Evolutionary conservation across 2,888 invertebrate species (phyloP).

Genomic region (Eulithis testata): DNA sequence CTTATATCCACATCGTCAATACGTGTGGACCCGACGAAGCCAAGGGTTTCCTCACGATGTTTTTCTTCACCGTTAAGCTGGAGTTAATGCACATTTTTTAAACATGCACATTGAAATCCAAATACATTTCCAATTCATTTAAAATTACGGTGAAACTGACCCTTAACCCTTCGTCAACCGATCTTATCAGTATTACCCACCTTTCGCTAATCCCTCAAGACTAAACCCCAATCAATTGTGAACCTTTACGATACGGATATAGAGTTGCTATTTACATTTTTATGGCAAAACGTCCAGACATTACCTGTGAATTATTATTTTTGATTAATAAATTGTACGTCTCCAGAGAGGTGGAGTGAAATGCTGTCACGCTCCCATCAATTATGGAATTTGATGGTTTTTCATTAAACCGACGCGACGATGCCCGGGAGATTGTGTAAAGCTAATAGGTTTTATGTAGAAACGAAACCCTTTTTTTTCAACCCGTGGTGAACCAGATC

Average conservation of each 20-base stretch:
- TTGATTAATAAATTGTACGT: conserved; percentile 83
- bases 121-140: conserved; percentile 24
- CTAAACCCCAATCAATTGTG: conserved; percentile 42
- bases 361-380: conserved; percentile 64
- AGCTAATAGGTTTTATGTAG: conserved; percentile 11
- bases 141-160: conserved; percentile 26
- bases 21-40: too few relatives aligned
- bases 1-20: too few relatives aligned
- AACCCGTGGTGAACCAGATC: too few relatives aligned
- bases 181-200: conserved; percentile 34
- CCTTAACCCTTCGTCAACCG: conserved; percentile 41
- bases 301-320: conserved; percentile 84
- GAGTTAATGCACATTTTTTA: neutral
- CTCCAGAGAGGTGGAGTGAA: conserved; percentile 65
- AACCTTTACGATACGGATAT: conserved; percentile 6
- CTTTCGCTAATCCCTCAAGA: conserved; percentile 22
- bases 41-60: too few relatives aligned
- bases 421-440: conserved; percentile 56
- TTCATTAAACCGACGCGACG: conserved; percentile 78
- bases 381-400: conserved; percentile 82
- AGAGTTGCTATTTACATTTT: conserved; percentile 22
- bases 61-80: too few relatives aligned
- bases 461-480: conserved; percentile 16
- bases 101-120: neutral
- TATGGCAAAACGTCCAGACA: conserved; percentile 52